Evolutionary conservation across 2,797 vertebrate species (phyloP), one percentile per base, ranked within the genome.

Genomic region (Rhinogobio ventralis): DNA sequence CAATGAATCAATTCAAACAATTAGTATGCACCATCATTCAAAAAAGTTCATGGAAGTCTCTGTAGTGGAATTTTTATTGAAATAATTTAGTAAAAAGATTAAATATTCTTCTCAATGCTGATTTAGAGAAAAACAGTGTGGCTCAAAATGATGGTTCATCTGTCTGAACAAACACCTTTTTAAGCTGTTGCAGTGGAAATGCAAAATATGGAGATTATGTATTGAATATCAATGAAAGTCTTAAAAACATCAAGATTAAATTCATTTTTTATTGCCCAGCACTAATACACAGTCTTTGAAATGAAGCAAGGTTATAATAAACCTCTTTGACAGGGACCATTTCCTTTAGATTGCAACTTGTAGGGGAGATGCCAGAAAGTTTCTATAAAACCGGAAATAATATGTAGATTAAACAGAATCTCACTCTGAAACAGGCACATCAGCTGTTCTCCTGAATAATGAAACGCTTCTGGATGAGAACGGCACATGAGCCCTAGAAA

Each of bases 381-480:
- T 82, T 33, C 39, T 73, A 23, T 45, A 9, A 60, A 60, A 20
- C 6, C 0, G 36, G 7, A 81, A 82, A 72, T 82, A 46, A 73
- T 73, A 82, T 73, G 53, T 62, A 73, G 80, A 82, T 82, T 72
- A 82, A 82, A 72, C 67, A 33, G 25, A 33, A 82, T 6, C 68
- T 62, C 39, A 1, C 68, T 46, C 39, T 46, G 25, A 82, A 82
- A 82, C 11, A 30, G 10, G 30, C 39, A 82, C 68, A 82, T 82
- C 68, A 73, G 80, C 80, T 73, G 39, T 71, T 81, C 67, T 57
- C 4, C 79, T 72, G 67, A 81, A 81, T 60, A 72, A 81, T 81
- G 53, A 81, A 60, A 11, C 2, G n/a, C 10, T 19, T 71, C 53
- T 30, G 67, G 23, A 68, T 23, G 30, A 69, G 51, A 53, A 68